phyloP scores from a whole-genome alignment of 2,888 invertebrate species.

The Apodemia mormo region DNA sequence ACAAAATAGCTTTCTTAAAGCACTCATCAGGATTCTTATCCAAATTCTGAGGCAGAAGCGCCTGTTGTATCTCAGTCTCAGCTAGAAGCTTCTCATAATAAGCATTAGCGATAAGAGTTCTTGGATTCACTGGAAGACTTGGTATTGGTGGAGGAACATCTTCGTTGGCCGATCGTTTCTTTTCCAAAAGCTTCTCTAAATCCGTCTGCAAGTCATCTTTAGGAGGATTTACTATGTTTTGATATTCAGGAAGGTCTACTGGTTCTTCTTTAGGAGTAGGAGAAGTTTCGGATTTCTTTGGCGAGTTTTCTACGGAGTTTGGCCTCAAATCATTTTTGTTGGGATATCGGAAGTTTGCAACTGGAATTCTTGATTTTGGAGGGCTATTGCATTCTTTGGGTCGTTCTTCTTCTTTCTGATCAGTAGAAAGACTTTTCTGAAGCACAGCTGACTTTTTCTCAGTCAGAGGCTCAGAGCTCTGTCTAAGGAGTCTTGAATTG shows the following conservation, averaged over 20 bases:
- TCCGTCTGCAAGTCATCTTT: conserved; percentile 40
- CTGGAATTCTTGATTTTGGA: conserved; percentile 60
- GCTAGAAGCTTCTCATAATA: conserved; percentile 88
- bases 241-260: conserved; percentile 60
- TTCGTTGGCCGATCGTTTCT: conserved; percentile 48
- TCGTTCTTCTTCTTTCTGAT: conserved; percentile 55
- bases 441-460: conserved; percentile 56
- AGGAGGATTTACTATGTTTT: conserved; percentile 56
- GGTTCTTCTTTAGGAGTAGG: conserved; percentile 40
- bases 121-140: conserved; percentile 71
- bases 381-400: conserved; percentile 40
- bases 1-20: conserved; percentile 92
- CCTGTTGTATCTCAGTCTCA: conserved; percentile 91
- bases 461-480: conserved; percentile 67
- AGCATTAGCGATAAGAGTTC: conserved; percentile 84
- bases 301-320: conserved; percentile 62
- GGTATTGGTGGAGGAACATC: conserved; percentile 75
- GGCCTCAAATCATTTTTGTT: conserved; percentile 62
- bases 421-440: conserved; percentile 69
- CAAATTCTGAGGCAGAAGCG: conserved; percentile 89
- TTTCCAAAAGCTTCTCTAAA: conserved; percentile 47
- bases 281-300: conserved; percentile 43
- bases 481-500: conserved; percentile 60
- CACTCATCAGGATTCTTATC: conserved; percentile 95
- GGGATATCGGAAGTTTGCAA: conserved; percentile 73